Percentiles rank a stretch among this genome's conserved stretches.
Evolutionary conservation across 2,888 invertebrate species (phyloP).

Genomic region (Erebia epiphron): DNA sequence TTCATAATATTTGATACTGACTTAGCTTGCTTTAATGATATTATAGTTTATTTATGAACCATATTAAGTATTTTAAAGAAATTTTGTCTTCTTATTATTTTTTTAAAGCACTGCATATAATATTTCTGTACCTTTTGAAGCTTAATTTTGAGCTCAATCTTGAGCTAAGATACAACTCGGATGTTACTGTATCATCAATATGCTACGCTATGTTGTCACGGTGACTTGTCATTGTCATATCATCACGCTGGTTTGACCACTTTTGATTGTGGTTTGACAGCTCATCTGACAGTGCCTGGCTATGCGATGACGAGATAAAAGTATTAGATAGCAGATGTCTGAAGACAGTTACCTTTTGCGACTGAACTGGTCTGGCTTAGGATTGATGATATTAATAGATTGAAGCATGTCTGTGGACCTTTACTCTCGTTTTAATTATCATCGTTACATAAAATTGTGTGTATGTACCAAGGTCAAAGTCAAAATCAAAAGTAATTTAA

Average conservation of each 20-base stretch:
- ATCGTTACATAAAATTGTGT: background rate
- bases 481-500: too few relatives aligned
- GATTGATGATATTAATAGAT: slow-evolving; percentile 2
- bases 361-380: background rate
- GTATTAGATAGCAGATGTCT: slow-evolving; percentile 40
- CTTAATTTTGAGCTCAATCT: background rate
- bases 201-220: slow-evolving; percentile 51
- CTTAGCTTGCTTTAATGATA: too few relatives aligned
- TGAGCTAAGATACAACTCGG: background rate
- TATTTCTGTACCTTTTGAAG: background rate
- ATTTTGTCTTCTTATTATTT: too few relatives aligned
- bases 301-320: slow-evolving; percentile 63
- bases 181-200: slow-evolving; percentile 21
- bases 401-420: background rate
- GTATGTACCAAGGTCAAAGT: too few relatives aligned
- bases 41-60: too few relatives aligned
- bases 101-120: too few relatives aligned
- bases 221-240: slow-evolving; percentile 54
- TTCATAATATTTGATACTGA: too few relatives aligned
- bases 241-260: slow-evolving; percentile 43
- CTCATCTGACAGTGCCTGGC: slow-evolving; percentile 55
- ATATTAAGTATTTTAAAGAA: too few relatives aligned
- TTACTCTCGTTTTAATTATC: background rate
- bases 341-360: slow-evolving; percentile 39
- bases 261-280: slow-evolving; percentile 41